These are phyloP conservation scores for Diaperis boleti DNA, from an alignment of 2,888 invertebrate species.

Conservation along the genomic window DNA sequence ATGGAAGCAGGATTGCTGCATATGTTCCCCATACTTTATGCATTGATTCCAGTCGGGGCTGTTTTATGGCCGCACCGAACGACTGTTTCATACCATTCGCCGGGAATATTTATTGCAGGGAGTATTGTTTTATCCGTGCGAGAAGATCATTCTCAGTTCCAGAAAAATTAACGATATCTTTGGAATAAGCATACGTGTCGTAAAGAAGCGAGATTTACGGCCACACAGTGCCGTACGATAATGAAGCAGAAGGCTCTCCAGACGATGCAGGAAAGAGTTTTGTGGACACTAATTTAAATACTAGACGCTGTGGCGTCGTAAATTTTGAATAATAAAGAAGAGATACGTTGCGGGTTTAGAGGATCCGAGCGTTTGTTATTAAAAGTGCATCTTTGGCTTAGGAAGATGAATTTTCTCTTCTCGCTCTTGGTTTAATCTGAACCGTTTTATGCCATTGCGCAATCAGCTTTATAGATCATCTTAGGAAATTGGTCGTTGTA, in stretches of 20 bases:
- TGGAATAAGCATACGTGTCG: background rate
- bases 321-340: background rate
- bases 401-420: background rate
- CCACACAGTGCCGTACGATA: background rate
- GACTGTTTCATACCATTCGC: constrained; percentile 39
- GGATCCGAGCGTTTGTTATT: too few relatives aligned
- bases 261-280: background rate
- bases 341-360: background rate
- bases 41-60: constrained; percentile 50
- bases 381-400: background rate
- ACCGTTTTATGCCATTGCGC: too few relatives aligned
- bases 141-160: background rate
- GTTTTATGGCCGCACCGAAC: constrained; percentile 44
- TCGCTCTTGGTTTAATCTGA: too few relatives aligned
- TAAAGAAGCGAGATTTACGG: constrained; percentile 1
- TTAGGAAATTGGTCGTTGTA: too few relatives aligned
- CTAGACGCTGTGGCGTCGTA: background rate
- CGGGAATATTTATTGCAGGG: constrained; percentile 39
- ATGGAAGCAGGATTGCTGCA: constrained; percentile 47
- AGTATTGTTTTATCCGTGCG: constrained; percentile 27
- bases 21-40: constrained; percentile 53
- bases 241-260: background rate
- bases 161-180: constrained; percentile 1
- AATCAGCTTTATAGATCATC: too few relatives aligned
- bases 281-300: background rate